Percentiles rank a stretch among this genome's conserved stretches.
Conservation (phyloP, 2,888 invertebrate species). For the Zaprionus lineosus region DNA sequence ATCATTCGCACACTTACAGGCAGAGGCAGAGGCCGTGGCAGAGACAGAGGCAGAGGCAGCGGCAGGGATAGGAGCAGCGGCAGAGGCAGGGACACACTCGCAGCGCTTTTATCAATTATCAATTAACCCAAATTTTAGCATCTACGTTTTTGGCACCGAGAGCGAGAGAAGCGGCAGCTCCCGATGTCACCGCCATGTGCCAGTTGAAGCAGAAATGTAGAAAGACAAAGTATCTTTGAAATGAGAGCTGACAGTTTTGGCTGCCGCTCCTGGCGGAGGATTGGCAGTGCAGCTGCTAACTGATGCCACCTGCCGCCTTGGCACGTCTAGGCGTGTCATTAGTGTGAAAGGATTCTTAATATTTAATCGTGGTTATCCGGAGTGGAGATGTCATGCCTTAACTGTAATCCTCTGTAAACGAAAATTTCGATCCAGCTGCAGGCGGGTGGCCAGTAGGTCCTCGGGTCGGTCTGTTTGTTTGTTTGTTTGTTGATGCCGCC, state of each 20-base stretch:
- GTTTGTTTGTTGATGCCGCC: constrained; percentile 16
- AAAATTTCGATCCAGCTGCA: constrained; percentile 1
- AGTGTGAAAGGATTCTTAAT: constrained; percentile 58
- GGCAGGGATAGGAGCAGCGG: constrained; percentile 4
- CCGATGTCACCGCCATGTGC: constrained; percentile 35
- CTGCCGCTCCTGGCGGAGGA: constrained; percentile 3
- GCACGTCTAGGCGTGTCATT: constrained; percentile 47
- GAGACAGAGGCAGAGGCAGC: no score
- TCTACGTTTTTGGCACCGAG: constrained; percentile 71
- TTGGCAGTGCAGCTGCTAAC: constrained; percentile 11
- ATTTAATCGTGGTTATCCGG: constrained; percentile 37
- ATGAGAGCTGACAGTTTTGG: constrained; percentile 59
- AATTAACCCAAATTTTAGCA: constrained; percentile 75
- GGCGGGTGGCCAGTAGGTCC: no score
- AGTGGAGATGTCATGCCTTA: neutral
- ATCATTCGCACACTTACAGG: constrained; percentile 24
- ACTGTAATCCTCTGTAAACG: neutral
- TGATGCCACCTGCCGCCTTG: neutral
- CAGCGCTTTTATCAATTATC: constrained; percentile 74
- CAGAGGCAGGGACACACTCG: constrained; percentile 20
- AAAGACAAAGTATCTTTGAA: constrained; percentile 68
- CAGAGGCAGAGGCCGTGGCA: no score
- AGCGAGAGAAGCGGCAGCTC: constrained; percentile 24
- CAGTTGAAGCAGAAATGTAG: constrained; percentile 62
- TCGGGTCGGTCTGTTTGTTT: constrained; percentile 30